A percentile compares a stretch with the other conserved stretches of the same genome.
Conservation (phyloP, 2,113 vertebrate species). For the Gymnobelideus leadbeateri region DNA sequence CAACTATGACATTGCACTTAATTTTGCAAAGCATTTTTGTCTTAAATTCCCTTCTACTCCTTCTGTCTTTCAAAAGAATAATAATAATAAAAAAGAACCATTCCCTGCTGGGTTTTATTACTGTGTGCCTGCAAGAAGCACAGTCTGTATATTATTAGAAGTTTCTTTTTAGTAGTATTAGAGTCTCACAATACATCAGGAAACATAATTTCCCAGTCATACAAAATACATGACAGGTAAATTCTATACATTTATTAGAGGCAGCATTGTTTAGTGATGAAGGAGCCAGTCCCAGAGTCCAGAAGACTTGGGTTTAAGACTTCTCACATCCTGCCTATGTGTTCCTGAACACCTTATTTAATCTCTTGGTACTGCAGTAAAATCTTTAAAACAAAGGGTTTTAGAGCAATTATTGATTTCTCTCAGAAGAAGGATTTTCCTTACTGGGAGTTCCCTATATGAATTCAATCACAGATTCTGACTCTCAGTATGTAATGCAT, state of each 20-base stretch:
- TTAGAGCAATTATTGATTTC: neutral
- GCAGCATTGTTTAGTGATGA: neutral
- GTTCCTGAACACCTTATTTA: neutral
- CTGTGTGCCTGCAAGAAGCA: conserved; percentile 4
- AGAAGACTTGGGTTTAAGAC: neutral
- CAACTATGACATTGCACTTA: conserved; percentile 24
- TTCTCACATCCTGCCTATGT: neutral
- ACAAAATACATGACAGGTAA: neutral
- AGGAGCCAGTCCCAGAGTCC: neutral
- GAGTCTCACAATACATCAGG: neutral
- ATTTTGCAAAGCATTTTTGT: conserved; percentile 5
- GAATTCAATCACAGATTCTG: neutral
- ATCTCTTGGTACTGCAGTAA: neutral
- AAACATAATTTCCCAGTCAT: neutral
- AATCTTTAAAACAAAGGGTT: neutral
- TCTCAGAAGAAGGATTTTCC: neutral
- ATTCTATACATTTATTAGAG: neutral
- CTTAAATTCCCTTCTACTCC: conserved; percentile 29
- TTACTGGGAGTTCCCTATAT: neutral
- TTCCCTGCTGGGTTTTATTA: conserved; percentile 59
- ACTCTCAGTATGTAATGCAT: neutral
- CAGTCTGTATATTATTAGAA: neutral
- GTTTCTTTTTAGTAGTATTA: neutral
- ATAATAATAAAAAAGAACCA: conserved; percentile 21
- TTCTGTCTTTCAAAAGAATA: conserved; percentile 57